These are phyloP conservation scores for Molanna angustata DNA, from an alignment of 2,888 invertebrate species.

Conservation along the genomic window DNA sequence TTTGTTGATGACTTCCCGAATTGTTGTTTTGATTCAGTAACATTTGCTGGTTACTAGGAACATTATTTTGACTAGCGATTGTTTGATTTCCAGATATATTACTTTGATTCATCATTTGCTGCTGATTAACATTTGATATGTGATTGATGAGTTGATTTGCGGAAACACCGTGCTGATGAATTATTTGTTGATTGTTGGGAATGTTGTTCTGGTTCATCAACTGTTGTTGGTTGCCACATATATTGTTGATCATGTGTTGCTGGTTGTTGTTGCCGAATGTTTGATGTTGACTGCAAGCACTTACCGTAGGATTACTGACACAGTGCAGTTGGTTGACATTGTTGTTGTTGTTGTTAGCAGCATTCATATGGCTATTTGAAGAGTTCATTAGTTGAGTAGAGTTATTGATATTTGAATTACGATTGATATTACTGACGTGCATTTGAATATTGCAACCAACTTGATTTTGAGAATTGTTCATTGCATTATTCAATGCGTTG, in stretches of 20 bases:
- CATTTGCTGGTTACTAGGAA: slow-evolving; percentile 6
- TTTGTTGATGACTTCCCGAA: slow-evolving; percentile 7
- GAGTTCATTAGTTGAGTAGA: slow-evolving; percentile 13
- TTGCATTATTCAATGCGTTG: slow-evolving; percentile 16
- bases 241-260: slow-evolving; percentile 23
- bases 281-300: slow-evolving; percentile 26
- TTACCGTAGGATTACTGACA: slow-evolving; percentile 21
- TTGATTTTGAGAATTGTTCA: slow-evolving; percentile 47
- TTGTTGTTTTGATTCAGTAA: slow-evolving; percentile 6
- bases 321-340: slow-evolving; percentile 27
- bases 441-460: slow-evolving; percentile 42
- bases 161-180: neutral
- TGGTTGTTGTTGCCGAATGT: slow-evolving; percentile 25
- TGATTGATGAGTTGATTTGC: neutral
- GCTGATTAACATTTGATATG: neutral
- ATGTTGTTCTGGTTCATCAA: neutral
- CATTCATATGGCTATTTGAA: slow-evolving; percentile 27
- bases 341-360: slow-evolving; percentile 28
- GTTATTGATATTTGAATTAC: slow-evolving; percentile 7
- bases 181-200: slow-evolving; percentile 1
- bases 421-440: slow-evolving; percentile 42
- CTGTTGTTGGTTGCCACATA: slow-evolving; percentile 11
- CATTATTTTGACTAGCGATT: slow-evolving; percentile 5
- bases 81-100: neutral
- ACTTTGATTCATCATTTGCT: slow-evolving; percentile 3